Evolutionary conservation across 2,888 invertebrate species (phyloP).

Genomic region (Melanostoma scalare): DNA sequence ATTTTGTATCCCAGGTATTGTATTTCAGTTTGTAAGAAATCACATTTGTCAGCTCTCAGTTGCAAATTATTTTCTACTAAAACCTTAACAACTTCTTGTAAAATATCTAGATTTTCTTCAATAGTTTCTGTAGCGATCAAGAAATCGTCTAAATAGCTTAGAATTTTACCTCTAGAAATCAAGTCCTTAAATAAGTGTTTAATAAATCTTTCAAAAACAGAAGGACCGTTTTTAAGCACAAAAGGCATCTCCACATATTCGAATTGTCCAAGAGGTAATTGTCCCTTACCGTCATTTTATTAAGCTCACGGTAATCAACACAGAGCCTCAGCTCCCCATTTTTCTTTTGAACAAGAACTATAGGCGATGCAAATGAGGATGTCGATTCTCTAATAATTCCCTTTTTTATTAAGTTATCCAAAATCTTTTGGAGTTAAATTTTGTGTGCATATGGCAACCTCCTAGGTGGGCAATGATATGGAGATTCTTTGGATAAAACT

Average conservation of each 20-base stretch:
- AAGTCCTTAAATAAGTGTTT: conserved; percentile 20
- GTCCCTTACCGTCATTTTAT: conserved; percentile 40
- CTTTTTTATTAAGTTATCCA: conserved; percentile 19
- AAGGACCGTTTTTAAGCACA: conserved; percentile 30
- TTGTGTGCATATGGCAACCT: conserved; percentile 30
- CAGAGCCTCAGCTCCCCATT: conserved; percentile 45
- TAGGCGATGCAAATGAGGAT: conserved; percentile 57
- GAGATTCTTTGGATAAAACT: conserved; percentile 23
- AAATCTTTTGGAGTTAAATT: conserved; percentile 15
- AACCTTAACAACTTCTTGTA: conserved; percentile 32
- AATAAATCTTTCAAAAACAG: conserved; percentile 36
- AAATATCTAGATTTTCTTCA: conserved; percentile 30
- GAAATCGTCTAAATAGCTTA: conserved; percentile 29
- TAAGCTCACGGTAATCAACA: conserved; percentile 11
- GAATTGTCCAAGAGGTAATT: conserved; percentile 12
- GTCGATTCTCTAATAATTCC: conserved; percentile 40
- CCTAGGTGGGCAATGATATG: conserved; percentile 25
- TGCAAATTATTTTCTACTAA: conserved; percentile 29
- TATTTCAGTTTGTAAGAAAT: conserved; percentile 23
- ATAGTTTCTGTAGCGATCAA: conserved; percentile 32
- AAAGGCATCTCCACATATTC: conserved; percentile 2
- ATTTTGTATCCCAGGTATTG: conserved; percentile 38
- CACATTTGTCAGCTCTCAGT: conserved; percentile 28
- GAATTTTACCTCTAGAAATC: conserved; percentile 22
- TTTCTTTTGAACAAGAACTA: conserved; percentile 64